Evolutionary conservation across 2,113 vertebrate genomes (phyloP).

Genomic region (Dinomys branickii): DNA sequence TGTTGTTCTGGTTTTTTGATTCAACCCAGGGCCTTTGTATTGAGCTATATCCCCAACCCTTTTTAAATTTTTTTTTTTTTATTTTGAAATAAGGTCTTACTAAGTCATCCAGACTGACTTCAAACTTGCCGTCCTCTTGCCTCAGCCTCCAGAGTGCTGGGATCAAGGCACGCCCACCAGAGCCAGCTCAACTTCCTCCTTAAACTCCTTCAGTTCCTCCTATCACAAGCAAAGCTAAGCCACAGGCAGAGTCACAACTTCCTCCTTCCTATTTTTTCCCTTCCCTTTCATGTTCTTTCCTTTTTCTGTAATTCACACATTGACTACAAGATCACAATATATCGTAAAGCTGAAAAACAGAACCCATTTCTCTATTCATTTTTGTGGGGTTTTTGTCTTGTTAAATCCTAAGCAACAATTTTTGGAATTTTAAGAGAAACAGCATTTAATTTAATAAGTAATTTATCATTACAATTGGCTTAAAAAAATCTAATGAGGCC

Average conservation of each 20-base stretch:
- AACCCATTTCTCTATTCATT: background rate
- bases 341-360: background rate
- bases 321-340: background rate
- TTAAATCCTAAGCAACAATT: background rate
- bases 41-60: background rate
- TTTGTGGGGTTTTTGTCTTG: background rate
- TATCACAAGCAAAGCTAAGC: background rate
- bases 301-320: background rate
- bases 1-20: background rate
- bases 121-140: background rate
- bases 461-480: background rate
- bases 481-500: background rate
- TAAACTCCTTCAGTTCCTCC: background rate
- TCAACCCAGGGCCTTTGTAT: background rate
- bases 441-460: background rate
- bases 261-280: background rate
- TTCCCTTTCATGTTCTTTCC: background rate
- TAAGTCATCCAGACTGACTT: background rate
- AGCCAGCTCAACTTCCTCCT: background rate
- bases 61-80: background rate
- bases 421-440: background rate
- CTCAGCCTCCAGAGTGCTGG: background rate
- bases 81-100: background rate
- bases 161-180: background rate
- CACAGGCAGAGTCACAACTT: background rate